Base-by-base conservation (phyloP, 2,113 vertebrate species). In the Hyperoodon ampullatus region DNA sequence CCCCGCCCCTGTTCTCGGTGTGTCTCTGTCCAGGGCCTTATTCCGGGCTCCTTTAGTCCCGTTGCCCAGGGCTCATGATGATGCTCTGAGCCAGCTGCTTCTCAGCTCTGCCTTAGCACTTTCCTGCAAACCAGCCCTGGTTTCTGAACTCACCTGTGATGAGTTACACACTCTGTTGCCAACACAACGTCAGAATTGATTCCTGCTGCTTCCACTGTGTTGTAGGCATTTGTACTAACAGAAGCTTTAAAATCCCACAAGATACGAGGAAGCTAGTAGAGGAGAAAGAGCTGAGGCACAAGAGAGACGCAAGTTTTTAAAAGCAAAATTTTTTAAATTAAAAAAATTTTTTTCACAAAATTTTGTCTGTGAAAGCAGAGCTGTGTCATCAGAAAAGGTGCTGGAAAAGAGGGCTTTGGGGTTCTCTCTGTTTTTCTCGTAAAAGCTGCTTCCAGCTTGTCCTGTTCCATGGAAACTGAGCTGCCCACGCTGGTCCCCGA, bases 11-110 rank as follows among this genome's bases (percentile, higher is more conserved):
- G 9, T 24, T 61, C 23, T 61, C 60, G 1, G 60, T 19, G 66
- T 4, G 16, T 19, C 33, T 26, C 33, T 13, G 2, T n/a, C 30
- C 33, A 68, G 66, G 33, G 65, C 14, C 33, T 18, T 9, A n/a
- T 18, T 68, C 33, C 16, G 0, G 5, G 16, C 8, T 35, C 66
- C 33, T n/a, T 8, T n/a, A 28, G 16, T 61, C 60, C 33, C 16
- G 1, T 19, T 19, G 1, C 8, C 66, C 66, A 3, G 6, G 16
- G 7, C 15, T 14, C 30, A 19, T 1, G 15, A 58, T 26, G n/a
- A 23, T 71, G 35, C 10, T n/a, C 35, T 33, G 3, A 35, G 5
- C n/a, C n/a, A 5, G n/a, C 18, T 70, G 19, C 9, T 39, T 24
- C 42, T 47, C 26, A 0, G 42, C 72, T 30, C 8, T 30, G 3